These are phyloP conservation scores for Pelecanoides urinatrix DNA, from an alignment of 2,113 vertebrate genomes.

Conservation along the genomic window DNA sequence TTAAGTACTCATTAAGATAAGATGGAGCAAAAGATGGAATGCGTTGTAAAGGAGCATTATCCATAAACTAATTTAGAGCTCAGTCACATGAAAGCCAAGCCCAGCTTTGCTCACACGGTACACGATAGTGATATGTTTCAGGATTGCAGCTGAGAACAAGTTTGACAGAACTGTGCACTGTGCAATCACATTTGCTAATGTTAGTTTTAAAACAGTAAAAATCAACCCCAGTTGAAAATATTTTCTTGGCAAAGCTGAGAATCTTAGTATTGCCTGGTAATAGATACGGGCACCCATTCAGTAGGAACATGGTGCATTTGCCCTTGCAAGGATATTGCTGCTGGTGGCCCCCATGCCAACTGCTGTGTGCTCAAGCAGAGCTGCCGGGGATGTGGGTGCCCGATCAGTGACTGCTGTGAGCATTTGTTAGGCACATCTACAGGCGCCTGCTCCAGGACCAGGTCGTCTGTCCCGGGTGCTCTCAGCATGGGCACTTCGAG, in stretches of 20 bases:
- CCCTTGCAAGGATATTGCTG: background rate
- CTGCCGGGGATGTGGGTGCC: background rate
- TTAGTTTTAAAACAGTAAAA: slow-evolving; percentile 41
- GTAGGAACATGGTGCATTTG: background rate
- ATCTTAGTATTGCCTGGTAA: background rate
- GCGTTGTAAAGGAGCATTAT: background rate
- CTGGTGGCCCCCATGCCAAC: background rate
- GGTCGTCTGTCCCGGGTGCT: background rate
- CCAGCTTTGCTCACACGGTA: slow-evolving; percentile 50
- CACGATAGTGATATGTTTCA: background rate
- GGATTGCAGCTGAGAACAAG: slow-evolving; percentile 35
- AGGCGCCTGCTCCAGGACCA: background rate
- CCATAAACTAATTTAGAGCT: slow-evolving; percentile 32
- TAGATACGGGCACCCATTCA: background rate
- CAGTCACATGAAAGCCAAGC: background rate
- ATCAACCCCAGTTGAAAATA: background rate
- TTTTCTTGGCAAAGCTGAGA: slow-evolving; percentile 19
- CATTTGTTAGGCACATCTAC: accelerated
- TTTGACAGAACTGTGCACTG: slow-evolving; percentile 5
- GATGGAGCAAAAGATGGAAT: slow-evolving; percentile 11
- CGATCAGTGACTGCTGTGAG: background rate
- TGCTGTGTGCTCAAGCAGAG: background rate
- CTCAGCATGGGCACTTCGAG: background rate
- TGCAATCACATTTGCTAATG: background rate
- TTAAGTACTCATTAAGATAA: slow-evolving; percentile 27